Percentiles rank a stretch among this genome's conserved stretches.
Conservation (phyloP, 2,888 invertebrate species). For the Rhagonycha fulva region DNA sequence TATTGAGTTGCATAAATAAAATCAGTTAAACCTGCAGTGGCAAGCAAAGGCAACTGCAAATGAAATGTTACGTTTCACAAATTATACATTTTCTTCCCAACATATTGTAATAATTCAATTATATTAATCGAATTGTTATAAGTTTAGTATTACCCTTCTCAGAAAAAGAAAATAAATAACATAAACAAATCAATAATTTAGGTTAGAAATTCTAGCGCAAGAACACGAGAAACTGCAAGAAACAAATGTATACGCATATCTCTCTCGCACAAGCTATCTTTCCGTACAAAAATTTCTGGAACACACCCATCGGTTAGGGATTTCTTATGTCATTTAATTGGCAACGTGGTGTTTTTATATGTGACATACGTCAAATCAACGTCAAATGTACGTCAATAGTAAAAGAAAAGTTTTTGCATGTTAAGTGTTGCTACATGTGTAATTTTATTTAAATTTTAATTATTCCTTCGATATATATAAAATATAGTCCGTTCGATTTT, state of each 20-base stretch:
- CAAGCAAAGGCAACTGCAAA: not conserved
- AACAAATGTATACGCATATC: not conserved
- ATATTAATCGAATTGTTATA: not conserved
- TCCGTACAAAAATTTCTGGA: not conserved
- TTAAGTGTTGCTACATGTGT: not conserved
- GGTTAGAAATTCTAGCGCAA: not conserved
- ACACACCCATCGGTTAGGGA: not conserved
- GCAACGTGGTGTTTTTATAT: not conserved
- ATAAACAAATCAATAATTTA: not conserved
- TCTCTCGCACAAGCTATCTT: not conserved
- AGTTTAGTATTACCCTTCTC: not conserved
- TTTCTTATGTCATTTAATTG: not conserved
- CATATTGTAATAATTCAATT: not conserved
- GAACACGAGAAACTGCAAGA: not conserved
- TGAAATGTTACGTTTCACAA: not conserved
- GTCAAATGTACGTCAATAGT: constrained; percentile 2
- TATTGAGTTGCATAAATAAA: not conserved
- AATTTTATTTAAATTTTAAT: not conserved
- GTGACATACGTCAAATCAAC: constrained; percentile 4
- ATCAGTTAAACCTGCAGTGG: not conserved
- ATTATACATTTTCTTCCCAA: not conserved
- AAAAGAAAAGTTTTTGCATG: not conserved
- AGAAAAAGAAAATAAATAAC: not conserved
- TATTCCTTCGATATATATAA: not conserved
- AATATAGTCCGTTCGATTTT: not conserved